Base-by-base conservation (phyloP, 2,797 vertebrate species). In the Margarornis squamiger region DNA sequence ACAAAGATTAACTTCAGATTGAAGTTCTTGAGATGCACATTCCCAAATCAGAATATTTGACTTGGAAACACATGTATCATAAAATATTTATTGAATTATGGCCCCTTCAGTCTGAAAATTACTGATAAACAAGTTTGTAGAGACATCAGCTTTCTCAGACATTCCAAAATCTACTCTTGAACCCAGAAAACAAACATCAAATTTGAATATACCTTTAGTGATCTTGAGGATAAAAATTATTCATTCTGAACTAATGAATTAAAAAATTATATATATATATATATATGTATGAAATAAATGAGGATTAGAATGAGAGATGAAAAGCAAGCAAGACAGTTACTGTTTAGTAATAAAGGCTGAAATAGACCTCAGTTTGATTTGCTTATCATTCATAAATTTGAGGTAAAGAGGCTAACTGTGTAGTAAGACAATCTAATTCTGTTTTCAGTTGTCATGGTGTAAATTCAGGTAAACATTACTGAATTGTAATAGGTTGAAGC, bases 1-100 rank as follows among this genome's bases (percentile, higher is more conserved):
- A 88, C 55, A 91, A 93, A 96, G 93, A 97, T 97, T 96, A 97
- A 97, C 92, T 96, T 96, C 75, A 93, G 89, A 97, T 76, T 97
- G 94, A 95, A 90, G 63, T 95, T 97, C 93, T 78, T 92, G 85
- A 91, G 70, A 92, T 65, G 74, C 86, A 90, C 75, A 96, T 90
- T 38, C 22, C 70, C 65, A 86, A 48, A 92, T 65, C 36, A 94
- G 51, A 96, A 82, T 91, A 86, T 92, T 84, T 93, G 59, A 92
- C 62, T 88, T 86, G 51, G 51, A 93, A 95, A 76, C 27, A 43
- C 6, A 86, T 58, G 75, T 39, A 82, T 72, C 55, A 48, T 62
- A 91, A 95, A 95, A 92, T 34, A 38, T 19, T 4, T 85, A 57
- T 59, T 78, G 68, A 86, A 83, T 58, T 88, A 39, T 34, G 23